Base-by-base conservation (phyloP, 2,113 vertebrate species). In the Microtus oregoni region DNA sequence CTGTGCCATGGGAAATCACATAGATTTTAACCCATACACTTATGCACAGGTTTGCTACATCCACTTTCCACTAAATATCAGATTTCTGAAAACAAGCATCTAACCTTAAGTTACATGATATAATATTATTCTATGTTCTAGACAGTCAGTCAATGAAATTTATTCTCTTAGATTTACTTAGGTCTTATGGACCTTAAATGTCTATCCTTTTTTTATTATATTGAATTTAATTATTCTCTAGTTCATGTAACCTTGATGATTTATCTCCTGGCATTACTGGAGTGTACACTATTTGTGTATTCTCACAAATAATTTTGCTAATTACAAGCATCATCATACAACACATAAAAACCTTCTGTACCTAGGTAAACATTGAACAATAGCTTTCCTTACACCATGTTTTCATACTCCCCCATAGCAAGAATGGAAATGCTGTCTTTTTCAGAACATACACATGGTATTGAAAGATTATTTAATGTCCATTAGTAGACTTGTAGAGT, bases 51-150 rank as follows among this genome's bases (percentile, higher is more conserved):
- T 30, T 70, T 47, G 73, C 20, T 11, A 68, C 2, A 17, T 63
- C 72, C 24, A 6, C 17, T 89, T 22, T 7, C 35, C 7, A 15
- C 22, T 38, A 85, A 11, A 19, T n/a, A 24, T 11, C 44, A 41
- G 20, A 19, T 50, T 81, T 92, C 28, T 82, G 58, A 17, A 1
- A 28, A 3, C 14, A 9, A 14, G 11, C 32, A 22, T 1, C 3
- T 10, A 61, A 10, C 6, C 13, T 85, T 26, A 44, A 4, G 20
- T 30, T 55, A 38, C 35, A 13, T 41, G 5, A 47, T 13, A 41
- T 28, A 19, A 41, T 24, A 0, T 5, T 44, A 9, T 30, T 12
- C 72, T 30, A 61, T 13, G 6, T 28, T 38, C 0, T 44, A 17
- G 9, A 41, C 4, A 13, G 24, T 15, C 11, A 20, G 11, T 30